Percentiles rank a stretch among this genome's conserved stretches.
Evolutionary conservation across 2,113 vertebrate species (phyloP).

Genomic region (Xiphophorus hellerii): DNA sequence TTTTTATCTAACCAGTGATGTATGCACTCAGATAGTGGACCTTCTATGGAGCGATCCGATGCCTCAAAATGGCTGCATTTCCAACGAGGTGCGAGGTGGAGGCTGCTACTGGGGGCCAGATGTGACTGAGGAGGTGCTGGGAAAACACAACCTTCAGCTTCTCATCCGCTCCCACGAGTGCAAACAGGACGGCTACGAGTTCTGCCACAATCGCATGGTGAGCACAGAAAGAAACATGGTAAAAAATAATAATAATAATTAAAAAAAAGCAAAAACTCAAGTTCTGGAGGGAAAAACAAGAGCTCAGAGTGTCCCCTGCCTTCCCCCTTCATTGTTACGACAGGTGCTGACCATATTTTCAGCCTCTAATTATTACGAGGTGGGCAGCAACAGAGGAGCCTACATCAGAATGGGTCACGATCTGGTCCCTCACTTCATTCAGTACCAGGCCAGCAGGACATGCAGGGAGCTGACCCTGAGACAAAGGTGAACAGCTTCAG

Average conservation of each 20-base stretch:
- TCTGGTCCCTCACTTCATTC: slow-evolving; percentile 87
- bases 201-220: slow-evolving; percentile 89
- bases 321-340: neutral
- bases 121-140: slow-evolving; percentile 83
- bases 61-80: slow-evolving; percentile 87
- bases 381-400: slow-evolving; percentile 94
- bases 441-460: slow-evolving; percentile 87
- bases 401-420: slow-evolving; percentile 89
- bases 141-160: slow-evolving; percentile 84
- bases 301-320: neutral
- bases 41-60: slow-evolving; percentile 93
- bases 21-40: slow-evolving; percentile 82
- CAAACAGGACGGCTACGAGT: slow-evolving; percentile 93
- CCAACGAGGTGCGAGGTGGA: slow-evolving; percentile 86
- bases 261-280: neutral
- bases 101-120: slow-evolving; percentile 95
- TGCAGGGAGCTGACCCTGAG: slow-evolving; percentile 85
- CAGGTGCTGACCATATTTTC: slow-evolving; percentile 97
- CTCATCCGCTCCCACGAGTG: slow-evolving; percentile 94
- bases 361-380: slow-evolving; percentile 95
- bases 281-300: neutral
- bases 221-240: neutral
- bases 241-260: neutral
- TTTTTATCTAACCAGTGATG: neutral
- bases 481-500: slow-evolving; percentile 82